These are phyloP conservation scores for Patella pellucida DNA, from an alignment of 2,888 invertebrate genomes.

Conservation along the genomic window DNA sequence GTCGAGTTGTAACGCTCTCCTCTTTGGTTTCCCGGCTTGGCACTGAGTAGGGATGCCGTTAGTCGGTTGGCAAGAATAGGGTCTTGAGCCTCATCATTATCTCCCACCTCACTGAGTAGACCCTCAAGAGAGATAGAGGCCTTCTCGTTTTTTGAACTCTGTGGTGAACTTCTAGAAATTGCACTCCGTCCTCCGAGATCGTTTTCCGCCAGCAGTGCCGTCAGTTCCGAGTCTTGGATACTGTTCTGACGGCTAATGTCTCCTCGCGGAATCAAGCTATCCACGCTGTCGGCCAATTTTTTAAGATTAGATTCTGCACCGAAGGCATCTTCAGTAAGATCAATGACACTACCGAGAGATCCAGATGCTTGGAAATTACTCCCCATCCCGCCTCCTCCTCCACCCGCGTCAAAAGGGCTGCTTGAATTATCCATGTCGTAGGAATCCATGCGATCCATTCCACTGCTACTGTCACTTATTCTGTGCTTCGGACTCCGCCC, in stretches of 20 bases:
- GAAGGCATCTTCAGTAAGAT: constrained; percentile 52
- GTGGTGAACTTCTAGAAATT: constrained; percentile 28
- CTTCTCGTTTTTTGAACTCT: constrained; percentile 64
- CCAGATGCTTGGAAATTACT: constrained; percentile 14
- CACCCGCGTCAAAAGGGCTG: constrained; percentile 33
- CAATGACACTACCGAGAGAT: constrained; percentile 42
- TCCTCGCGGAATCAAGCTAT: constrained; percentile 38
- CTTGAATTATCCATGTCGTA: constrained; percentile 34
- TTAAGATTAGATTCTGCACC: constrained; percentile 55
- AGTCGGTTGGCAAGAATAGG: constrained; percentile 38
- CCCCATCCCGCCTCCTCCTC: constrained; percentile 21
- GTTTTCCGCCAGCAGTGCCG: constrained; percentile 31
- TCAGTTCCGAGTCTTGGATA: constrained; percentile 45
- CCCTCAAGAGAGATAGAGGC: constrained; percentile 66
- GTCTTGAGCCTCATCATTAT: constrained; percentile 58
- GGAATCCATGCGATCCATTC: constrained; percentile 41
- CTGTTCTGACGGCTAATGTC: constrained; percentile 27
- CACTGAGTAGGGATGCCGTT: not conserved
- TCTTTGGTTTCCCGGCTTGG: constrained; percentile 9
- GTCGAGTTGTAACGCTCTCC: constrained; percentile 18
- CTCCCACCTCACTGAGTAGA: constrained; percentile 59
- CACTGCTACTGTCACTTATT: constrained; percentile 47
- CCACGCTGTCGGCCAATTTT: constrained; percentile 54
- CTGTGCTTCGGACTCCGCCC: constrained; percentile 69
- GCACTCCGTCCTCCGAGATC: constrained; percentile 14